Percentiles rank a stretch among this genome's conserved stretches.
These are phyloP conservation scores for Acanthurus leucopareius DNA, from an alignment of 2,797 vertebrate genomes.

Conservation along the genomic window DNA sequence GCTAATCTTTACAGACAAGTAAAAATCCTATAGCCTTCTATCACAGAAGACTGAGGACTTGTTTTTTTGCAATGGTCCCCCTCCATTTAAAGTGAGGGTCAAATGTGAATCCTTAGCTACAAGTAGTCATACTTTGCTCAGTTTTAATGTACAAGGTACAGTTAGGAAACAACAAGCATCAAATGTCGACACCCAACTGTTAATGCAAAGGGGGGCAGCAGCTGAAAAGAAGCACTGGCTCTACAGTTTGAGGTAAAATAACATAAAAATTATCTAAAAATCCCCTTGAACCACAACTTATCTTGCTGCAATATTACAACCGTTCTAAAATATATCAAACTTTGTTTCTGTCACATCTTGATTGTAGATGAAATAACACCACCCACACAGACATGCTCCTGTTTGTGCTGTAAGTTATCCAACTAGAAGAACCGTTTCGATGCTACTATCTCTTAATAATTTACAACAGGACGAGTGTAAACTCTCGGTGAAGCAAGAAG, in stretches of 20 bases:
- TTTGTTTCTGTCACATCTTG: neutral
- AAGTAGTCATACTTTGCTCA: neutral
- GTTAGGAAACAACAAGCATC: neutral
- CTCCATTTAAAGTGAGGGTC: no score
- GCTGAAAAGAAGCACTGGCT: neutral
- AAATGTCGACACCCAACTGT: neutral
- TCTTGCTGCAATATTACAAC: constrained; percentile 11
- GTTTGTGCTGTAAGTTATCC: constrained; percentile 16
- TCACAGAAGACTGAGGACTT: neutral
- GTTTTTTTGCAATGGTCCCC: constrained; percentile 2
- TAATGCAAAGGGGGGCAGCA: constrained; percentile 18
- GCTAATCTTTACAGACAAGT: constrained; percentile 12
- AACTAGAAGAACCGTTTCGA: constrained; percentile 8
- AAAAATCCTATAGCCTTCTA: constrained; percentile 2
- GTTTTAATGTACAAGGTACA: neutral
- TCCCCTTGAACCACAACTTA: neutral
- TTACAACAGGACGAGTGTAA: constrained; percentile 15
- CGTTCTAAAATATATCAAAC: constrained; percentile 9
- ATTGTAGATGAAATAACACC: constrained; percentile 15
- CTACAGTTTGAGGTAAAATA: neutral
- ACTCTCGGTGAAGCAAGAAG: constrained; percentile 16
- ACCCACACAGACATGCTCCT: constrained; percentile 25
- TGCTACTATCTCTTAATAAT: constrained; percentile 36
- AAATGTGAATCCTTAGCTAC: neutral
- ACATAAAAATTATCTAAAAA: constrained; percentile 7